These are phyloP conservation scores for Furnarius figulus DNA, from an alignment of 2,113 vertebrate species.

Conservation along the genomic window DNA sequence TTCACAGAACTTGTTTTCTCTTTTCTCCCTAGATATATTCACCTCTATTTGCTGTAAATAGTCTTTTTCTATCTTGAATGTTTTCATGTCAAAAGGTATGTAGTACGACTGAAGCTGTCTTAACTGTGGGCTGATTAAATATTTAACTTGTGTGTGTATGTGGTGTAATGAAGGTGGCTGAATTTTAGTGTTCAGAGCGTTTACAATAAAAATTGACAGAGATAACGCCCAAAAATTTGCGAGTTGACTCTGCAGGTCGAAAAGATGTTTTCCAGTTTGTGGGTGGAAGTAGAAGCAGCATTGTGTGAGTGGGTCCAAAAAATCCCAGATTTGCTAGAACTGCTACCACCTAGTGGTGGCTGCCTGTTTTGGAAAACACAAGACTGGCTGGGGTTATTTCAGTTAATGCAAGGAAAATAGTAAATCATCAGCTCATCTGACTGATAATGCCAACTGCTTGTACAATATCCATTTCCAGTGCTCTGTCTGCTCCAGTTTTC, in stretches of 20 bases:
- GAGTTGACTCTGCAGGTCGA: neutral
- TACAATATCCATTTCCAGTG: neutral
- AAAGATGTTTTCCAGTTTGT: neutral
- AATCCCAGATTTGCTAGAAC: neutral
- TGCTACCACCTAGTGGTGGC: conserved; percentile 64
- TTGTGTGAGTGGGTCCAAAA: neutral
- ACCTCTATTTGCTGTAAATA: neutral
- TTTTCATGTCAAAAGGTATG: neutral
- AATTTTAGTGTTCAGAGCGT: neutral
- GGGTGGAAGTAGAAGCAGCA: neutral
- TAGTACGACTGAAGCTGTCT: neutral
- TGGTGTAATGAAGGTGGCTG: neutral
- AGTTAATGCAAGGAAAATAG: neutral
- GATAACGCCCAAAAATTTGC: neutral
- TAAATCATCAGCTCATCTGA: neutral
- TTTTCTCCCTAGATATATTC: neutral
- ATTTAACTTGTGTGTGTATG: neutral
- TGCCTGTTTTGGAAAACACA: neutral
- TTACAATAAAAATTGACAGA: neutral
- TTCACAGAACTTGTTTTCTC: neutral
- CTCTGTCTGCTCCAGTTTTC: neutral
- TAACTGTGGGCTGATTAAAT: neutral
- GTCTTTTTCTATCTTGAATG: neutral
- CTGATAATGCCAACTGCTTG: neutral
- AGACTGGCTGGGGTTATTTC: neutral